Evolutionary conservation across 1,140 invertebrate species (phyloP), one percentile per base, ranked within the genome.

Genomic region (Delia radicum): DNA sequence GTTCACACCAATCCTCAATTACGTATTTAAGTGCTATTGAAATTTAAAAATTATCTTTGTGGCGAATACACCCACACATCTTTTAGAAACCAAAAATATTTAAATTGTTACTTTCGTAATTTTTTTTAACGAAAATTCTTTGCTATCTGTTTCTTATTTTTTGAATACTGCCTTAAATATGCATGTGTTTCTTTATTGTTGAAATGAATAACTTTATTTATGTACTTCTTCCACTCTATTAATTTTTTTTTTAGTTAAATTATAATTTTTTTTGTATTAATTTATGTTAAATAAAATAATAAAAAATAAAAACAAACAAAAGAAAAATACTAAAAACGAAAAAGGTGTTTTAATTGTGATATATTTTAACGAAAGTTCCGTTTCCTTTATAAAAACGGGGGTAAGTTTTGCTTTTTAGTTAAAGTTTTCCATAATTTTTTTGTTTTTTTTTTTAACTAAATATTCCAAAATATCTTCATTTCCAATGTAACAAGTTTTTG

Each of bases 401-500:
- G 95, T 95, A 89, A 95, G 94, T 93, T 94, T 93, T 13, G 93
- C 93, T 5, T 92, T 92, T 76, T 88, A 94, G 21, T 92, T 94
- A 84, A 94, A 94, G 83, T 85, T 95, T 76, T 91, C 93, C 1
- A n/a, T n/a, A n/a, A n/a, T n/a, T n/a, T n/a, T n/a, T n/a, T n/a
- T n/a, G n/a, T n/a, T n/a, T n/a, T n/a, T n/a, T n/a, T n/a, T n/a
- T n/a, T n/a, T n/a, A n/a, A n/a, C n/a, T n/a, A n/a, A n/a, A n/a
- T n/a, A n/a, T n/a, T n/a, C 93, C 93, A 18, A 93, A 92, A 18
- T 92, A 89, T 62, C 91, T 94, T 80, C 89, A 93, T 24, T 88
- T 88, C 18, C 92, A 93, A 83, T 94, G 94, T 79, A 93, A 94
- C 81, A 95, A 94, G 94, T 94, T n/a, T n/a, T n/a, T n/a, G n/a